These are phyloP conservation scores for Oscheius sp. DNA, from an alignment of 2,888 invertebrate species.

Conservation along the genomic window DNA sequence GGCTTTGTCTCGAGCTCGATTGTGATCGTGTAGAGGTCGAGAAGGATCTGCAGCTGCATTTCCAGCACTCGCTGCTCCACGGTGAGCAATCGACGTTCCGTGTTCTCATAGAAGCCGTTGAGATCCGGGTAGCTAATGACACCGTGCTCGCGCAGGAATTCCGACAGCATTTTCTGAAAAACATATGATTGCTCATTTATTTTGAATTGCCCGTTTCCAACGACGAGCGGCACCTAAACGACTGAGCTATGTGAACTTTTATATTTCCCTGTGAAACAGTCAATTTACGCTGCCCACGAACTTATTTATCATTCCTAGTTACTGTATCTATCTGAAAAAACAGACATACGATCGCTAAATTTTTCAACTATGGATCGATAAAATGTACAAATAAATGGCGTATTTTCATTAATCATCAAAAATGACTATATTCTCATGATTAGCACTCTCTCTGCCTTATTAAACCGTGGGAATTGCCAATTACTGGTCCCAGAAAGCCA, in stretches of 20 bases:
- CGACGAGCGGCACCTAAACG: neutral
- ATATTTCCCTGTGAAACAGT: neutral
- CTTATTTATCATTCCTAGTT: no score
- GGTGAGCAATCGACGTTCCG: neutral
- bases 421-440: neutral
- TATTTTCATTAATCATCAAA: no score
- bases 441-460: neutral
- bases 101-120: slow-evolving; percentile 9
- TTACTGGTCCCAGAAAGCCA: neutral
- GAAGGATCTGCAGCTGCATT: slow-evolving; percentile 13
- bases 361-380: no score
- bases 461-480: neutral
- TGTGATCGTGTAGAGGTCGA: neutral
- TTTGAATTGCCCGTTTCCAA: neutral
- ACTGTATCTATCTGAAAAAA: no score
- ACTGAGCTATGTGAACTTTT: neutral
- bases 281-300: neutral
- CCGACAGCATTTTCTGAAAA: slow-evolving; percentile 22
- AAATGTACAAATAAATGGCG: no score
- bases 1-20: neutral
- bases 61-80: slow-evolving; percentile 16
- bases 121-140: neutral
- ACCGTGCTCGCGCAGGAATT: slow-evolving; percentile 2
- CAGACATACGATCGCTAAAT: no score
- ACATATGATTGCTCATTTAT: neutral